phyloP scores from a whole-genome alignment of 2,888 invertebrate species.

The Pyralis farinalis region DNA sequence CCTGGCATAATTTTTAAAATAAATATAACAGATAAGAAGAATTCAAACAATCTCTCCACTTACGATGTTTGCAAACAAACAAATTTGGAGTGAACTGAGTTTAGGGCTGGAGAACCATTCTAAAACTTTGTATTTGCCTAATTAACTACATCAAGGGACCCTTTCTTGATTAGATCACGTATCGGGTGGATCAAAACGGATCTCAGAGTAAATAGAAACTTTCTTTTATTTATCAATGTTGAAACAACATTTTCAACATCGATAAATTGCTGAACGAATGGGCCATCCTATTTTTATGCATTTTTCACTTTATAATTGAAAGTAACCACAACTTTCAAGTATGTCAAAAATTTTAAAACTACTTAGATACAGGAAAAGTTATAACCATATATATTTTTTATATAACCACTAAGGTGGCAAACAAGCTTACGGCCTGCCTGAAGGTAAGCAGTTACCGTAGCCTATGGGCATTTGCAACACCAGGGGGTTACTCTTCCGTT shows the following conservation, averaged over 20 bases:
- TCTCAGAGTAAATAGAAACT: slow-evolving; percentile 57
- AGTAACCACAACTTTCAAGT: no score
- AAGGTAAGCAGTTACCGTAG: no score
- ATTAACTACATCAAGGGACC: slow-evolving; percentile 67
- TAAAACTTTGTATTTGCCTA: slow-evolving; percentile 65
- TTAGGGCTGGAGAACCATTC: slow-evolving; percentile 28
- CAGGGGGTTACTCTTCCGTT: no score
- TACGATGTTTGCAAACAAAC: slow-evolving; percentile 46
- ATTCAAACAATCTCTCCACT: slow-evolving; percentile 23
- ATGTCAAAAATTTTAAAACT: no score
- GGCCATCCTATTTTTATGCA: slow-evolving; percentile 18
- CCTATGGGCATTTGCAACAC: no score
- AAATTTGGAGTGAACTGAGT: slow-evolving; percentile 35
- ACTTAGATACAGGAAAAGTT: no score
- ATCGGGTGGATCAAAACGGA: slow-evolving; percentile 60
- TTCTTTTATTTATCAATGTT: slow-evolving; percentile 66
- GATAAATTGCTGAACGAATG: slow-evolving; percentile 39
- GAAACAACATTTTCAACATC: slow-evolving; percentile 44
- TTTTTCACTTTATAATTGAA: no score
- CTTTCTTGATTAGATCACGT: slow-evolving; percentile 70
- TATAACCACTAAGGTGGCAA: no score
- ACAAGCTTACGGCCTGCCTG: no score
- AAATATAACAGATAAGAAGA: neutral
- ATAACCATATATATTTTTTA: no score
- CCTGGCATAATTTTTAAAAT: neutral